Evolutionary conservation across 2,888 invertebrate species (phyloP), one percentile per base, ranked within the genome.

Genomic region (Gastrophysa polygoni): DNA sequence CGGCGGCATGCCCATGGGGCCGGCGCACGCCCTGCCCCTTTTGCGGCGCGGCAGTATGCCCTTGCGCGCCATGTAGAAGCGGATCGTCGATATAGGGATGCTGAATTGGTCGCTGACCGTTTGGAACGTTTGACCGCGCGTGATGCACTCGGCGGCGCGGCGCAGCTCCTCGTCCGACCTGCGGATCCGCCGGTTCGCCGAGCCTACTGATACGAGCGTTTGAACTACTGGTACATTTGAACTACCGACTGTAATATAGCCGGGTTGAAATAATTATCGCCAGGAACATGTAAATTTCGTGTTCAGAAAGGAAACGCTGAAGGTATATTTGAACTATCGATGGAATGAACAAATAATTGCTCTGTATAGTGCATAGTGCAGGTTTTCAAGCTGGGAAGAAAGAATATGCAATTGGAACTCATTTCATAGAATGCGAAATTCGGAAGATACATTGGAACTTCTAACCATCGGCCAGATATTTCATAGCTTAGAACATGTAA

Each of bases 41-140:
- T 92, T 89, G 68, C 93, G 88, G 72, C 88, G 85, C 44, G 92
- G 92, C 66, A 93, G 80, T 57, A 93, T 92, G 1, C 93, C 93
- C 78, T 92, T 92, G 66, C 93, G 85, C 14, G 92, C 93, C 93
- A 93, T 93, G 82, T 92, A 93, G 81, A 93, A 93, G 51, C 92
- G 86, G 80, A 93, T 92, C 38, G 93, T 93, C 28, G 92, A 92
- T 68, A 93, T 93, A 62, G 93, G 93, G 82, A 93, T 93, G 79
- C 91, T 91, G 81, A 91, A 93, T 84, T 91, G 91, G 75, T 92
- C 92, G 61, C 92, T 92, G 28, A 93, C 93, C 1, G 91, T 92
- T 82, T 93, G 93, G 84, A 93, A 93, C 73, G 93, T 93, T 83
- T 90, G 90, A 0, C 93, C 93, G 58, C 91, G 88, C n/a, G 91